Percentiles rank a stretch among this genome's conserved stretches.
Evolutionary conservation across 2,113 vertebrate species (phyloP).

Genomic region (Sphaerodactylus townsendi): DNA sequence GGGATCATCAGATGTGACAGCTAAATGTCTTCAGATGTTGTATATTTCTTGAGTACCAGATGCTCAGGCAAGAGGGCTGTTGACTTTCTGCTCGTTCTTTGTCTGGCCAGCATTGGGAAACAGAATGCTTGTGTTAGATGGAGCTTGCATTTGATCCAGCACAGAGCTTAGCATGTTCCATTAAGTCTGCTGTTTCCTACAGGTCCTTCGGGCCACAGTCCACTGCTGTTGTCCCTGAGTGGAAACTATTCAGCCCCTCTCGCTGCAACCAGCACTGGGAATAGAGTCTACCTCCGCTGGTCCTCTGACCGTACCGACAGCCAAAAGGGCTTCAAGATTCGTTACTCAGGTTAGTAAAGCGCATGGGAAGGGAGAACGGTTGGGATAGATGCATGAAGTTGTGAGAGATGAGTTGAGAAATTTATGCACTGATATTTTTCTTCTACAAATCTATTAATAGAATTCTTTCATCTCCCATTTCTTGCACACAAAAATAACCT

Average conservation of each 20-base stretch:
- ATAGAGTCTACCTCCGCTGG: conserved; percentile 94
- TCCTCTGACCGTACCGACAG: conserved; percentile 94
- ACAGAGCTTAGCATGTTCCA: background rate
- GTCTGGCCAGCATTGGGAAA: background rate
- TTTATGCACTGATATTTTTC: background rate
- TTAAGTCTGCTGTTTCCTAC: background rate
- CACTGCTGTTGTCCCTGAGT: conserved; percentile 90
- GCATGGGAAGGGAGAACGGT: accelerated
- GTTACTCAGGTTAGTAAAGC: conserved; percentile 86
- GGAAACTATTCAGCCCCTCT: conserved; percentile 94
- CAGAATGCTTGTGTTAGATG: background rate
- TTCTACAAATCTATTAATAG: background rate
- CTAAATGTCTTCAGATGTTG: background rate
- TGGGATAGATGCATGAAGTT: background rate
- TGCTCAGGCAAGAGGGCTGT: background rate
- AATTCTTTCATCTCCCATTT: background rate
- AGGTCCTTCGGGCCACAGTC: conserved; percentile 94
- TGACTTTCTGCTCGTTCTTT: background rate
- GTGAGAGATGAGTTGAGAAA: background rate
- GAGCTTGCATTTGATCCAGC: background rate
- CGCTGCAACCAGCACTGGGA: conserved; percentile 88
- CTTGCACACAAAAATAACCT: background rate
- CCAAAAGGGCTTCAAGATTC: conserved; percentile 95
- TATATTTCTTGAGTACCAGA: background rate
- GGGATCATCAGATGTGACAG: background rate